Percentiles rank a stretch among this genome's conserved stretches.
phyloP scores from a whole-genome alignment of 1,140 invertebrate species.

The Aleiodes sp. region DNA sequence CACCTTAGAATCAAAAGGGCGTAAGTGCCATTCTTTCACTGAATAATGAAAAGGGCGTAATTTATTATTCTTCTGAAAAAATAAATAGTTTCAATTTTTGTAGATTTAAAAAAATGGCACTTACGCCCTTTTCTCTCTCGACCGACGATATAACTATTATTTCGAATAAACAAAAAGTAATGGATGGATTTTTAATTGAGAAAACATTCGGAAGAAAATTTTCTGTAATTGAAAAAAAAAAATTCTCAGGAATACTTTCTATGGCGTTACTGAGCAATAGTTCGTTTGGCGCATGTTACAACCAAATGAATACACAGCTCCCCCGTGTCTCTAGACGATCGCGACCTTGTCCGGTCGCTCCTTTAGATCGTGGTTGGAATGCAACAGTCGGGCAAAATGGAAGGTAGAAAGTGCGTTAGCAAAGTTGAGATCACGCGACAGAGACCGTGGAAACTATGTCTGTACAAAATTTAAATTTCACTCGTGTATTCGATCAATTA shows the following conservation, averaged over 20 bases:
- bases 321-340: conserved; percentile 13
- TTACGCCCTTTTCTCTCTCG: no score
- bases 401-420: conserved; percentile 33
- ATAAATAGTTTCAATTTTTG: no score
- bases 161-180: no score
- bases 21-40: no score
- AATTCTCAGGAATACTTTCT: conserved; percentile 17
- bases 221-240: background rate
- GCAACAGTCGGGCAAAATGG: conserved; percentile 7
- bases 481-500: conserved; percentile 2
- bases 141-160: no score
- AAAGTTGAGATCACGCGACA: background rate
- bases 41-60: no score
- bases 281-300: conserved; percentile 6
- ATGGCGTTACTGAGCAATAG: background rate
- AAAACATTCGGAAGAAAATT: no score
- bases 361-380: conserved; percentile 15
- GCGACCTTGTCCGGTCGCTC: conserved; percentile 31
- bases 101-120: no score
- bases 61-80: no score
- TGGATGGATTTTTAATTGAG: no score
- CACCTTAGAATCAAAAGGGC: no score
- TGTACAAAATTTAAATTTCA: conserved; percentile 17
- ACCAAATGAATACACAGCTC: background rate
- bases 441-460: conserved; percentile 13